Evolutionary conservation across 2,888 invertebrate genomes (phyloP), one percentile per base, ranked within the genome.

Genomic region (Cryptus armator): DNA sequence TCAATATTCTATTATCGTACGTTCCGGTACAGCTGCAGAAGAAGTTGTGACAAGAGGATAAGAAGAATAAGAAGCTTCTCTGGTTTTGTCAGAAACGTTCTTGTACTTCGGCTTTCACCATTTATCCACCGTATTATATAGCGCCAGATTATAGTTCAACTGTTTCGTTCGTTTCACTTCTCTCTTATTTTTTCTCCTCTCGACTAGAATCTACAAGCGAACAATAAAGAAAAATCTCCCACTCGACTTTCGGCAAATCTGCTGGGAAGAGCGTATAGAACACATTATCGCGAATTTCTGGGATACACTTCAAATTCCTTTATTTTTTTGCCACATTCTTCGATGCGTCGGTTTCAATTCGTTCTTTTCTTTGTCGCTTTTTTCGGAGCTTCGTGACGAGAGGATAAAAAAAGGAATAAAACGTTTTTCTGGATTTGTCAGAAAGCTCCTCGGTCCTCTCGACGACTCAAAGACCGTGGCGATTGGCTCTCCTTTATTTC

Each of bases 221-320:
- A 53, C 74, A 44, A 72, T 24, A 53, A 29, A 74, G 14, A 51
- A 12, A 62, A 64, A 64, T 37, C 12, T 19, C 32, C 80, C 84
- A 44, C 80, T 84, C 37, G 24, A 72, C 48, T 72, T 74, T 62
- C 84, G 64, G 75, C 3, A 56, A 66, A 82, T 56, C 64, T 56
- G 43, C 64, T 56, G 43, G 59, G 37, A 71, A 56, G 16, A 71
- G 62, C 53, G 32, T n/a, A 51, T 37, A 16, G 48, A 66, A 53
- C 46, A 46, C 74, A 29, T 56, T 74, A 46, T 46, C n/a, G 62
- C 56, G 19, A 24, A 56, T 19, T 74, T 46, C 46, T 16, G 19
- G 46, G 19, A 32, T 43, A 16, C 67, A 48, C 56, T 56, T 71
- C 32, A 56, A 71, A 9, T 37, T 37, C 37, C 9, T 46, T 46